Base-by-base conservation (phyloP, 2,113 vertebrate genomes). In the Heliornis fulica region DNA sequence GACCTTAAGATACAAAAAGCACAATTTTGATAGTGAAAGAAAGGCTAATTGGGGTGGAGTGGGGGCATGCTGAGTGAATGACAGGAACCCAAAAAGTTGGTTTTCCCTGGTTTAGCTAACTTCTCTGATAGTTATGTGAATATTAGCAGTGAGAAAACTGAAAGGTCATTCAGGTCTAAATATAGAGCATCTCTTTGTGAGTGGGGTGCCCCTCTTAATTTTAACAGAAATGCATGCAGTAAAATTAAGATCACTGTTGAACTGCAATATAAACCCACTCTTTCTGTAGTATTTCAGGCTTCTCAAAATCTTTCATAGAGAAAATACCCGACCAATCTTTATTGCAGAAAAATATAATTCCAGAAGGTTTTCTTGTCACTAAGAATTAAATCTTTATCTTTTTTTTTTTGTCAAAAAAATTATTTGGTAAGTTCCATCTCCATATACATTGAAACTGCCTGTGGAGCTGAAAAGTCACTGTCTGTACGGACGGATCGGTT, bases 401-500 rank as follows among this genome's bases (percentile, higher is more conserved):
- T 38, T 18, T 4, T 40, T 83, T 79, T 65, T 65, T 56, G 12
- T 28, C 8, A 34, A 29, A 83, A 59, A 71, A 63, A 8, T 4
- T 1, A 12, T 15, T 57, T 59, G 11, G 9, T n/a, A 69, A 69
- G 38, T 51, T 31, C n/a, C 6, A 19, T 8, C 9, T 79, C 18
- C 17, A 2, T n/a, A 6, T 36, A 23, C 8, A 9, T 10, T 28
- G 28, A 19, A 34, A 41, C 6, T 53, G 23, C 68, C 15, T 57
- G 43, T 38, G 22, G 50, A 61, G 28, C 40, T 29, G 15, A 36
- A 74, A 83, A n/a, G 32, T 25, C 71, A 4, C 25, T 31, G 0
- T 38, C 15, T 72, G 8, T 32, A 2, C 0, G 2, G 46, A 18
- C 3, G 2, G 11, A 4, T 17, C 15, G 50, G 0, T 17, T 79